Evolutionary conservation across 2,797 vertebrate genomes (phyloP).

Genomic region (Acridotheres tristis): DNA sequence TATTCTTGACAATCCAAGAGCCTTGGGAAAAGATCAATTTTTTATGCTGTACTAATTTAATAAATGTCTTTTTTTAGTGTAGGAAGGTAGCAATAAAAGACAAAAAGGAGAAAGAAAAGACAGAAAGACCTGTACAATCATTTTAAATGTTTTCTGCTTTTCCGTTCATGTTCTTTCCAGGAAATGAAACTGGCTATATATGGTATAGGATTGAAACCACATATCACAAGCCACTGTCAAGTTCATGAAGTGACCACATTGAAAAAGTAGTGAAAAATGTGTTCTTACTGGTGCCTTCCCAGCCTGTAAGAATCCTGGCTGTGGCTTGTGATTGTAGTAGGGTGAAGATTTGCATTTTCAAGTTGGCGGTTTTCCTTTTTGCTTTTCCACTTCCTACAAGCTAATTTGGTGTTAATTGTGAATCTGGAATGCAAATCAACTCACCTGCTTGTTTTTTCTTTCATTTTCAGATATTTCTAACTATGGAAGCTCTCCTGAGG

Average conservation of each 20-base stretch:
- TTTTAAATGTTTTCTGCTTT: slow-evolving; percentile 20
- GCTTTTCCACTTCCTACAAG: slow-evolving; percentile 32
- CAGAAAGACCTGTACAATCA: neutral
- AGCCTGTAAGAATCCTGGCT: neutral
- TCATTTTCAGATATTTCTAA: slow-evolving; percentile 60
- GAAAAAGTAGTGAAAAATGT: slow-evolving; percentile 24
- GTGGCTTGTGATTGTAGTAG: slow-evolving; percentile 18
- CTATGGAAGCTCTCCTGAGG: slow-evolving; percentile 24
- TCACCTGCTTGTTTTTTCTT: slow-evolving; percentile 67
- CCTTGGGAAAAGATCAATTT: neutral
- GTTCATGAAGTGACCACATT: slow-evolving; percentile 1
- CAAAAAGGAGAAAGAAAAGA: neutral
- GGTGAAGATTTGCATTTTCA: slow-evolving; percentile 60
- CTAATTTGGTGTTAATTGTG: slow-evolving; percentile 44
- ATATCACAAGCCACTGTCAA: neutral
- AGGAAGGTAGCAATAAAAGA: neutral
- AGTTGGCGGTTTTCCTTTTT: slow-evolving; percentile 57
- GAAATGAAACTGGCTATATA: slow-evolving; percentile 5
- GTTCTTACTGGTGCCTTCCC: neutral
- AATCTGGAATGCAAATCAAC: slow-evolving; percentile 59
- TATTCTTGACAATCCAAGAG: neutral
- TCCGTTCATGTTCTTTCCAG: neutral
- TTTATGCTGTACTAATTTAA: neutral
- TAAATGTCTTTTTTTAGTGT: neutral
- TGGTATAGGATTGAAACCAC: slow-evolving; percentile 3